phyloP scores from a whole-genome alignment of 1,140 invertebrate species.

The Xylocopa sonorina region DNA sequence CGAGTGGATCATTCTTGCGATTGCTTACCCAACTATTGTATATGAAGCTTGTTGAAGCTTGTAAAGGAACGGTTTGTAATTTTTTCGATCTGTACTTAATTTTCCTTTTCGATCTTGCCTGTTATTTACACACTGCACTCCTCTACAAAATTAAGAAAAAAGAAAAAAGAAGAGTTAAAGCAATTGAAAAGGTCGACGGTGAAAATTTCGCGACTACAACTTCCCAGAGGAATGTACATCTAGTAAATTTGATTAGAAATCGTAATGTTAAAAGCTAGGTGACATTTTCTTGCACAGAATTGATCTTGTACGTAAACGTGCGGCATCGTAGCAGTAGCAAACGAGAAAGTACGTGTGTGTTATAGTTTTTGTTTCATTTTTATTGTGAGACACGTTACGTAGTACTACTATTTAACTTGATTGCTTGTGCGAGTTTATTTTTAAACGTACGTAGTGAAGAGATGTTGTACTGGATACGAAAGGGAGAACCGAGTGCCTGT shows the following conservation, averaged over 20 bases:
- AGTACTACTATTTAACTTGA: constrained; percentile 54
- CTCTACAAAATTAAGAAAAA: too few species aligned
- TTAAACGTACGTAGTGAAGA: not conserved
- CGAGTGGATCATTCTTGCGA: too few species aligned
- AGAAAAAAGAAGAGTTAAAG: too few species aligned
- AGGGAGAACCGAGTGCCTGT: not conserved
- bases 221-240: too few species aligned
- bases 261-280: constrained; percentile 18
- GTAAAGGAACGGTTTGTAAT: too few species aligned
- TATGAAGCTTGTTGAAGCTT: too few species aligned
- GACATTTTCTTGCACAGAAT: constrained; percentile 39
- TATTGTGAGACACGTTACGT: constrained; percentile 17
- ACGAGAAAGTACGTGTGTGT: not conserved
- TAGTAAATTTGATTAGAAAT: not conserved
- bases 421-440: constrained; percentile 58
- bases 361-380: constrained; percentile 25
- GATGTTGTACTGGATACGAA: not conserved
- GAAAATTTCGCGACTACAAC: too few species aligned
- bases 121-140: too few species aligned
- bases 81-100: too few species aligned
- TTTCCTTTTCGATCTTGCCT: too few species aligned
- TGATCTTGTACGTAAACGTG: constrained; percentile 34
- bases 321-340: constrained; percentile 20
- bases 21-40: too few species aligned
- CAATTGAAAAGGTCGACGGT: too few species aligned